phyloP scores from a whole-genome alignment of 1,140 invertebrate species.

The Bombus cullumanus region DNA sequence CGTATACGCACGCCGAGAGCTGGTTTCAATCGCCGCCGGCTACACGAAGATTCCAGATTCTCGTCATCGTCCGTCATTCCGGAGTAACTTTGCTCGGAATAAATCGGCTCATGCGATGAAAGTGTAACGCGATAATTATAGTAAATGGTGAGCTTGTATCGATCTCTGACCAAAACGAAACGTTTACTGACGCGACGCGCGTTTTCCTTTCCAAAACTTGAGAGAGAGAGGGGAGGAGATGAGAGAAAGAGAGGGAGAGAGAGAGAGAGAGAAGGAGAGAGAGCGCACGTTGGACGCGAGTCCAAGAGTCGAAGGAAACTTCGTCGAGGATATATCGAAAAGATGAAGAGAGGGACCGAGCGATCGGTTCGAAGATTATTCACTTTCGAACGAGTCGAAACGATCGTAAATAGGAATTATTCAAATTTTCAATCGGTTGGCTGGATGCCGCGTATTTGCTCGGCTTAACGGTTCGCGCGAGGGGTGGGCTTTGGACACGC shows the following conservation, averaged over 20 bases:
- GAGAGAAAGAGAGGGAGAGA: too few relatives aligned
- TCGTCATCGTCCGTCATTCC: conserved; percentile 65
- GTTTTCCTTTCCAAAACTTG: background rate
- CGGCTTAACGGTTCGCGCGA: conserved; percentile 28
- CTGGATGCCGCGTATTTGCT: conserved; percentile 29
- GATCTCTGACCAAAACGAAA: background rate
- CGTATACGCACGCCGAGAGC: conserved; percentile 59
- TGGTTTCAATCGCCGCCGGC: conserved; percentile 61
- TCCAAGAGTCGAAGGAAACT: background rate
- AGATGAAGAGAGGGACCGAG: background rate
- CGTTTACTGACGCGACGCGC: background rate
- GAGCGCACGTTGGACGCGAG: background rate
- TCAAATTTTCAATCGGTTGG: conserved; percentile 53
- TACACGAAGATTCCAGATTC: conserved; percentile 62
- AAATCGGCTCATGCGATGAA: conserved; percentile 61
- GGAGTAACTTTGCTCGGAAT: conserved; percentile 50
- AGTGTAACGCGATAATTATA: conserved; percentile 57
- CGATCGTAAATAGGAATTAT: conserved; percentile 37
- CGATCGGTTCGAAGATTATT: background rate
- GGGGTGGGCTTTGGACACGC: conserved; percentile 22
- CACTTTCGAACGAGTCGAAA: background rate
- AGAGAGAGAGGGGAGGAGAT: too few relatives aligned
- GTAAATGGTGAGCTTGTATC: conserved; percentile 32
- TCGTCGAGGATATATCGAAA: background rate
- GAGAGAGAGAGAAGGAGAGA: rapidly evolving